These are phyloP conservation scores for Agapostemon virescens DNA, from an alignment of 2,888 invertebrate genomes.

Conservation along the genomic window DNA sequence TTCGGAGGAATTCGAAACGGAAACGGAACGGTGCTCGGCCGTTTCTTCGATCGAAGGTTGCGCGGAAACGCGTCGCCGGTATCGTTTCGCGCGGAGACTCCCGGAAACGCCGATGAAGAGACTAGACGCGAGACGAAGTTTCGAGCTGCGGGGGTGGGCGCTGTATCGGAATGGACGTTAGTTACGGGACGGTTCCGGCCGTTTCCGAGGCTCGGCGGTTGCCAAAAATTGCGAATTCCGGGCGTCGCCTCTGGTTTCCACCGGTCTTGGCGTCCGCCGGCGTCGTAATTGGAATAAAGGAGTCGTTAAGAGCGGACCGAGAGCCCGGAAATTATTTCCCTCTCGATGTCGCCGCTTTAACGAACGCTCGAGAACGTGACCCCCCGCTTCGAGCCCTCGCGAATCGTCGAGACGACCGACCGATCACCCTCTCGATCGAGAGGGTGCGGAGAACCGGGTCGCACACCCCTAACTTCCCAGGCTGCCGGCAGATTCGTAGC, in stretches of 20 bases:
- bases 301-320: conserved; percentile 34
- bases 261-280: neutral
- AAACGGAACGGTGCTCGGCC: too few species aligned
- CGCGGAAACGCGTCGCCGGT: neutral
- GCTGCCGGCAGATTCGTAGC: neutral
- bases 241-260: neutral
- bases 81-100: conserved; percentile 11
- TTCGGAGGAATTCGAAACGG: too few species aligned
- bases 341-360: conserved; percentile 51
- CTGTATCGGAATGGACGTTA: conserved; percentile 57
- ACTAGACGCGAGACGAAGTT: conserved; percentile 49
- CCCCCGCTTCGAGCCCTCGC: conserved; percentile 18
- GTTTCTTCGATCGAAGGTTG: neutral
- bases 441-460: conserved; percentile 35
- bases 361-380: conserved; percentile 29
- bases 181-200: conserved; percentile 56
- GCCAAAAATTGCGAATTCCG: conserved; percentile 59
- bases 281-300: conserved; percentile 43
- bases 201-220: conserved; percentile 44
- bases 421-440: conserved; percentile 41
- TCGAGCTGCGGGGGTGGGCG: neutral
- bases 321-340: conserved; percentile 47
- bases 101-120: conserved; percentile 30
- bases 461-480: conserved; percentile 7
- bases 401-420: conserved; percentile 47